These are phyloP conservation scores for Dione juno DNA, from an alignment of 2,888 invertebrate genomes.

Conservation along the genomic window DNA sequence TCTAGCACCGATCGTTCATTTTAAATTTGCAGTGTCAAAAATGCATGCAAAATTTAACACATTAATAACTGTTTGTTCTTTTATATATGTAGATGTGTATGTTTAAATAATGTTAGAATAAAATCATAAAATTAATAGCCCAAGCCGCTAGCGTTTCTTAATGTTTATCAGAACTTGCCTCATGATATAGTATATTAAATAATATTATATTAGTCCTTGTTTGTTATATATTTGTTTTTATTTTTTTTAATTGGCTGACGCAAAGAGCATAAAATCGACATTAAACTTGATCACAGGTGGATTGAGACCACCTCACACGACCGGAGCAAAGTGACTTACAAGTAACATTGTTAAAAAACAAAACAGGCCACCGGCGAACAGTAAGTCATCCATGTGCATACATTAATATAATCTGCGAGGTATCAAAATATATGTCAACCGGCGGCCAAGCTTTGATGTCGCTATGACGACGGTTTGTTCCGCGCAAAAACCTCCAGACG, in stretches of 20 bases:
- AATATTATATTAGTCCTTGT: slow-evolving; percentile 28
- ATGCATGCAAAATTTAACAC: neutral
- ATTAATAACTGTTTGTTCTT: slow-evolving; percentile 4
- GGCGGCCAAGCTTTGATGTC: slow-evolving; percentile 74
- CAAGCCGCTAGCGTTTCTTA: slow-evolving; percentile 6
- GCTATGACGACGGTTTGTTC: slow-evolving; percentile 38
- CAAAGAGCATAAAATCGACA: slow-evolving; percentile 65
- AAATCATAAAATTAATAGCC: neutral
- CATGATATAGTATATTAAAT: slow-evolving; percentile 21
- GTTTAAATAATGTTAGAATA: neutral
- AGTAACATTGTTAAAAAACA: slow-evolving; percentile 72
- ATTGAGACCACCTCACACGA: slow-evolving; percentile 68
- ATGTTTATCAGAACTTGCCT: neutral
- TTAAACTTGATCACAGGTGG: slow-evolving; percentile 69
- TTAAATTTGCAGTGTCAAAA: slow-evolving; percentile 11
- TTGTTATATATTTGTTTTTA: slow-evolving; percentile 35
- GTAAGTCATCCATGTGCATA: slow-evolving; percentile 78
- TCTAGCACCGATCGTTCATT: slow-evolving; percentile 24
- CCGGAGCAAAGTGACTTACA: slow-evolving; percentile 78
- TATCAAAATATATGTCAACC: slow-evolving; percentile 80
- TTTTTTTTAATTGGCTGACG: slow-evolving; percentile 41
- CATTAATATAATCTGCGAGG: slow-evolving; percentile 73
- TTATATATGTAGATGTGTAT: slow-evolving; percentile 4
- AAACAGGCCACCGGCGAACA: slow-evolving; percentile 71
- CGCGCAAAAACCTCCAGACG: slow-evolving; percentile 33